These are phyloP conservation scores for Bombus confusus DNA, from an alignment of 1,140 invertebrate genomes.

Conservation along the genomic window DNA sequence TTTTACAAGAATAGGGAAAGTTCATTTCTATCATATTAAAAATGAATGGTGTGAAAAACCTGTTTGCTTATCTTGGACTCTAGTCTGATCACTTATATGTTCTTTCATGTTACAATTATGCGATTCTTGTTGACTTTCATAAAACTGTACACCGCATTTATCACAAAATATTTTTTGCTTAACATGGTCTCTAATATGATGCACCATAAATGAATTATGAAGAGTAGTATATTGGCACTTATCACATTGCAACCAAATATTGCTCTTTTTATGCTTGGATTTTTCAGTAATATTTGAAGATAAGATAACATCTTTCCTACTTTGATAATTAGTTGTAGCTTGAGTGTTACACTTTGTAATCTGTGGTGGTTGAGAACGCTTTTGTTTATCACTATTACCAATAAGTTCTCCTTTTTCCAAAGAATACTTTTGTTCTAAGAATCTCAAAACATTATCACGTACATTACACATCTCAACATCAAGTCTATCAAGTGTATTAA, in stretches of 20 bases:
- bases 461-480: constrained; percentile 74
- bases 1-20: neutral
- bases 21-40: neutral
- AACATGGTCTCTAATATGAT: constrained; percentile 73
- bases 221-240: constrained; percentile 78
- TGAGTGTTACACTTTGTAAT: constrained; percentile 53
- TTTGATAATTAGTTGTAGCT: constrained; percentile 37
- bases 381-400: constrained; percentile 57
- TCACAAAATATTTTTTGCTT: constrained; percentile 61
- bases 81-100: neutral
- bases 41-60: neutral
- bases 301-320: constrained; percentile 57
- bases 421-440: constrained; percentile 78
- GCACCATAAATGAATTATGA: constrained; percentile 73
- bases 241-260: constrained; percentile 77
- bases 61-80: constrained; percentile 21
- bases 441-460: constrained; percentile 70
- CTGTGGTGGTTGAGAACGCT: constrained; percentile 66
- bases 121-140: constrained; percentile 23
- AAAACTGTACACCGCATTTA: constrained; percentile 60
- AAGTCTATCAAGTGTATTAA: constrained; percentile 78
- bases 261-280: constrained; percentile 62
- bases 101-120: constrained; percentile 55
- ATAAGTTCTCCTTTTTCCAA: constrained; percentile 75
- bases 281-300: constrained; percentile 29